Evolutionary conservation across 64 coral and sea anemone genomes (phyloP).

Genomic region (Pocillopora damicornis): DNA sequence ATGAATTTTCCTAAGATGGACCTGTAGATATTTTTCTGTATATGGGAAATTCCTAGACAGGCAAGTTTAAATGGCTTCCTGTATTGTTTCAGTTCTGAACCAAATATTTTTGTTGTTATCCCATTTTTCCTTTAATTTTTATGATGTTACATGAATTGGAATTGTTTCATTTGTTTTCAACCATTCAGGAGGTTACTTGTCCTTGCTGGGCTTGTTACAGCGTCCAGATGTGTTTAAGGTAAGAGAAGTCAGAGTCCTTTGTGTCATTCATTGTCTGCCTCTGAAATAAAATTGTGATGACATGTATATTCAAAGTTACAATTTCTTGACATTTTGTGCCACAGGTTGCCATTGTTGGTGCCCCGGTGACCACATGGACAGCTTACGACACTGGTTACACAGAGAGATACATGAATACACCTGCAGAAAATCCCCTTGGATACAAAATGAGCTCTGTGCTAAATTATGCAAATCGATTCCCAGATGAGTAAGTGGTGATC

Average conservation of each 20-base stretch:
- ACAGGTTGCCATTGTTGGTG: slow-evolving; percentile 91
- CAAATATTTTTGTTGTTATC: no score
- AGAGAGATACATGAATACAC: slow-evolving; percentile 94
- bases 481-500: slow-evolving; percentile 81
- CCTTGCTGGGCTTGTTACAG: slow-evolving; percentile 80
- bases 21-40: no score
- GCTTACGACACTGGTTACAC: slow-evolving; percentile 98
- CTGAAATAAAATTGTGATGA: not conserved
- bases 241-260: not conserved
- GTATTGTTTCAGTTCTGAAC: no score
- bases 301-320: not conserved
- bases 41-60: no score
- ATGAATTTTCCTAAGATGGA: no score
- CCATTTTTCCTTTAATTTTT: no score
- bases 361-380: slow-evolving; percentile 94
- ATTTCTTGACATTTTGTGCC: not conserved
- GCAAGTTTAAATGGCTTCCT: no score
- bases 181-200: slow-evolving; percentile 76
- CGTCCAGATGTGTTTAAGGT: slow-evolving; percentile 64
- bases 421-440: slow-evolving; percentile 71
- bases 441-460: slow-evolving; percentile 88
- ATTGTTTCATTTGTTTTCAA: not conserved
- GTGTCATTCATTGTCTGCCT: no score
- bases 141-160: not conserved
- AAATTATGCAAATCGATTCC: slow-evolving; percentile 78